Percentiles rank a stretch among this genome's conserved stretches.
These are phyloP conservation scores for Paraescarpia echinospica DNA, from an alignment of 1,140 invertebrate genomes.

Conservation along the genomic window DNA sequence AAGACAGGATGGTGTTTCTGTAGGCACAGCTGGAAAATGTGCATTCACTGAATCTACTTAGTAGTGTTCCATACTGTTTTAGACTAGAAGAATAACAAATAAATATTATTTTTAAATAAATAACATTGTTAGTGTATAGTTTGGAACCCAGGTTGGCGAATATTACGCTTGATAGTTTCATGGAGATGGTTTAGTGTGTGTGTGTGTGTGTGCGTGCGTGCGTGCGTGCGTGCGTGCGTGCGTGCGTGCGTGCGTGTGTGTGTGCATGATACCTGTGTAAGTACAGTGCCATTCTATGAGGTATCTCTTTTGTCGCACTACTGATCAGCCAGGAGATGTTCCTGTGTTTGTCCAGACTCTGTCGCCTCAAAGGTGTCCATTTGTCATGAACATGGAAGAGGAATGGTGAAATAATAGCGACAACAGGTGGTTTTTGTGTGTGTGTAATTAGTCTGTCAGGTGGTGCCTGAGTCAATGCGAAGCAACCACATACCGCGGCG, in stretches of 20 bases:
- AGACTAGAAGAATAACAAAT: no score
- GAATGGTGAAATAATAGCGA: background rate
- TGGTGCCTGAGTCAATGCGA: background rate
- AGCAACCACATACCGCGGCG: background rate
- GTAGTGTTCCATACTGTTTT: background rate
- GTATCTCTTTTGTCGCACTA: no score
- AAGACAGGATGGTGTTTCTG: background rate
- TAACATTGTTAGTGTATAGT: no score
- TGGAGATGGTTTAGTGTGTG: no score
- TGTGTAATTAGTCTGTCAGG: background rate
- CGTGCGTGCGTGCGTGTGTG: no score
- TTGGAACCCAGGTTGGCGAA: background rate
- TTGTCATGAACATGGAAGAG: background rate
- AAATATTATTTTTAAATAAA: no score
- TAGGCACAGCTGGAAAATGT: background rate
- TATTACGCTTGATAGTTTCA: background rate
- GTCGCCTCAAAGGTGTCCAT: background rate
- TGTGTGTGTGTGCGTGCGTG: no score
- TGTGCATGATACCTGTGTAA: background rate
- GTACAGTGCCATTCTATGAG: background rate
- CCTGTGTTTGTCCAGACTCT: background rate
- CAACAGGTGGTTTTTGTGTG: background rate
- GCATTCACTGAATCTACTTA: background rate
- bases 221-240: no score
- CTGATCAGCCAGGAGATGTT: background rate